Evolutionary conservation across 1,140 invertebrate species (phyloP).

Genomic region (Bombus balteatus): DNA sequence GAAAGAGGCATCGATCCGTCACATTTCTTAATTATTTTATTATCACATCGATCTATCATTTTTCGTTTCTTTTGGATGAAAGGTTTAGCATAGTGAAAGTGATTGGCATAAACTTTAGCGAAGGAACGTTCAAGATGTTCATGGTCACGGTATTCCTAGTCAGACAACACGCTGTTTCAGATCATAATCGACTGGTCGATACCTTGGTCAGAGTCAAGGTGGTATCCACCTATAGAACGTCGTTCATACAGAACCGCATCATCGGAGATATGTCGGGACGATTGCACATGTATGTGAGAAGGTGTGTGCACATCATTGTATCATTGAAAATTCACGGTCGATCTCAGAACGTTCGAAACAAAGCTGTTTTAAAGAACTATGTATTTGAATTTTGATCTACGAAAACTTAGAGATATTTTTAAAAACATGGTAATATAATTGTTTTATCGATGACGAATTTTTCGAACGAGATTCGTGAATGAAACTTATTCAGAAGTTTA

Average conservation of each 20-base stretch:
- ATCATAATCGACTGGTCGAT: slow-evolving; percentile 69
- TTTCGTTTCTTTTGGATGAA: neutral
- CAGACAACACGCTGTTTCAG: slow-evolving; percentile 54
- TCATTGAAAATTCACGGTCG: neutral
- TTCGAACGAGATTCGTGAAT: neutral
- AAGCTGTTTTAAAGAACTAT: neutral
- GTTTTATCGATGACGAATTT: neutral
- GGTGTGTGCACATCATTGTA: neutral
- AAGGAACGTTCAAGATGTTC: slow-evolving; percentile 55
- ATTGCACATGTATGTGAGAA: neutral
- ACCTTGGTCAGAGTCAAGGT: slow-evolving; percentile 68
- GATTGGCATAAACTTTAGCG: slow-evolving; percentile 9
- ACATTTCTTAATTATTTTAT: neutral
- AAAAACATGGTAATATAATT: neutral
- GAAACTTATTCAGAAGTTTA: neutral
- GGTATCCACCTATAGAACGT: slow-evolving; percentile 35
- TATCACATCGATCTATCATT: neutral
- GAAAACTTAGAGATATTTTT: neutral
- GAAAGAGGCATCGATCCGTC: neutral
- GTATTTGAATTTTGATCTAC: neutral
- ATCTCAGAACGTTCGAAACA: neutral
- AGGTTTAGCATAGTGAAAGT: neutral
- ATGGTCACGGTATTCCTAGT: slow-evolving; percentile 52
- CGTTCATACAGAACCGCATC: slow-evolving; percentile 10
- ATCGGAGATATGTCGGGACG: neutral